phyloP scores from a whole-genome alignment of 2,797 vertebrate species.

The Sylvilagus floridanus region DNA sequence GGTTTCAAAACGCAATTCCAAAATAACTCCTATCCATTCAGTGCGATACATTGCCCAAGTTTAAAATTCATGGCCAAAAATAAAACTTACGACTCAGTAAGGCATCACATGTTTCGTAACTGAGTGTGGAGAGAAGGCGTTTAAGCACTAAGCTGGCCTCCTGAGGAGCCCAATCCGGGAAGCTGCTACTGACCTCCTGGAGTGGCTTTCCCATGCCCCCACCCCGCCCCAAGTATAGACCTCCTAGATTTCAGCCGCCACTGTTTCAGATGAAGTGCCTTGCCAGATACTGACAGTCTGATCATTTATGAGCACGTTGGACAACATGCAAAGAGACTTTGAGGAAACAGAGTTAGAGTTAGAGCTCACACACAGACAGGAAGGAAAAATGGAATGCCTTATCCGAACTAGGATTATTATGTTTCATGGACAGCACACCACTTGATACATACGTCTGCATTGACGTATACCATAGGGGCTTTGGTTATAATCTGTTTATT shows the following conservation, averaged over 20 bases:
- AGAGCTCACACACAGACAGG: constrained; percentile 28
- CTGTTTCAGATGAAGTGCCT: constrained; percentile 9
- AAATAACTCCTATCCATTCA: constrained; percentile 52
- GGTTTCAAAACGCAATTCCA: constrained; percentile 32
- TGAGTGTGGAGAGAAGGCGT: not conserved
- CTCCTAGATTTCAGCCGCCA: not conserved
- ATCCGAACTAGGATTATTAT: constrained; percentile 63
- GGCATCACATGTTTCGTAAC: constrained; percentile 68
- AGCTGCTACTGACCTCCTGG: not conserved
- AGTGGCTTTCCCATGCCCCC: not conserved
- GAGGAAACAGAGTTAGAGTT: constrained; percentile 73
- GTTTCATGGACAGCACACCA: constrained; percentile 75
- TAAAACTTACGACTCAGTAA: constrained; percentile 68
- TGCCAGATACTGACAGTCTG: constrained; percentile 52
- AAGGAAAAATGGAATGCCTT: constrained; percentile 73
- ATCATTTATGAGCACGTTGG: constrained; percentile 59
- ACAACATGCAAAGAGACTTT: constrained; percentile 73
- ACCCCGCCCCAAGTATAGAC: not conserved
- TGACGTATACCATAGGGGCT: constrained; percentile 79
- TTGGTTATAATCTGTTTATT: constrained; percentile 82
- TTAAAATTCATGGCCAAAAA: constrained; percentile 55
- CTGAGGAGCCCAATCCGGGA: not conserved
- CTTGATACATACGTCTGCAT: constrained; percentile 78
- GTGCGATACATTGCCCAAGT: constrained; percentile 64
- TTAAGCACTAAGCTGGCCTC: constrained; percentile 59